Evolutionary conservation across 2,113 vertebrate species (phyloP), one percentile per base, ranked within the genome.

Genomic region (Hemibates koningsi): DNA sequence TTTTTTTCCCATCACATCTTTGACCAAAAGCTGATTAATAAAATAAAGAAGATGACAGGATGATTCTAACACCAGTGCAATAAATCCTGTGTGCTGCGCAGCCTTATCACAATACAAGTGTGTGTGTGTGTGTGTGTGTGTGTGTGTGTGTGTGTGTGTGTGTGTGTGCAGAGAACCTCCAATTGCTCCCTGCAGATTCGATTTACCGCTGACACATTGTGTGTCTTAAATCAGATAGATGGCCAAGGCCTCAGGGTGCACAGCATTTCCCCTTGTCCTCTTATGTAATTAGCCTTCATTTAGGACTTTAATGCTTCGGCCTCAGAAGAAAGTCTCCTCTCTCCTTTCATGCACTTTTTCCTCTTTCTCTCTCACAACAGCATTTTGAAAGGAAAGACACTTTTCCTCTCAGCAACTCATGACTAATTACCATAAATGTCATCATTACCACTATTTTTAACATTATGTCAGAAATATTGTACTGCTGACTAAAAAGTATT

Each of bases 191-290:
- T 79, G 86, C 88, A 93, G 93, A 96, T 96, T 95, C 52, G 86
- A 96, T 96, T 96, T 95, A 90, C 84, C 34, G 82, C 94, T 92
- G 95, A 96, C 95, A 96, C 87, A 79, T 92, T 91, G 92, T 93
- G 93, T 84, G 84, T 87, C 91, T 91, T 96, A 96, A 96, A 95
- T 92, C 92, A 95, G 94, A 96, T 89, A 85, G 92, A 97, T 94
- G 90, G 71, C 89, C 71, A 16, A n/a, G 43, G 87, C 91, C 91
- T 54, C 52, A 61, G 88, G 88, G 88, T 89, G 90, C 88, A 88
- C 76, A 87, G 85, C 85, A 89, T 93, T 96, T 94, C 92, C 92
- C 93, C 86, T 86, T 82, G 12, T 88, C 84, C 82, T 89, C 89
- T 95, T 79, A 95, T 90, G 87, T 50, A 88, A 95, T 96, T 95